These are phyloP conservation scores for Xiphorhynchus elegans DNA, from an alignment of 2,113 vertebrate genomes.

Conservation along the genomic window DNA sequence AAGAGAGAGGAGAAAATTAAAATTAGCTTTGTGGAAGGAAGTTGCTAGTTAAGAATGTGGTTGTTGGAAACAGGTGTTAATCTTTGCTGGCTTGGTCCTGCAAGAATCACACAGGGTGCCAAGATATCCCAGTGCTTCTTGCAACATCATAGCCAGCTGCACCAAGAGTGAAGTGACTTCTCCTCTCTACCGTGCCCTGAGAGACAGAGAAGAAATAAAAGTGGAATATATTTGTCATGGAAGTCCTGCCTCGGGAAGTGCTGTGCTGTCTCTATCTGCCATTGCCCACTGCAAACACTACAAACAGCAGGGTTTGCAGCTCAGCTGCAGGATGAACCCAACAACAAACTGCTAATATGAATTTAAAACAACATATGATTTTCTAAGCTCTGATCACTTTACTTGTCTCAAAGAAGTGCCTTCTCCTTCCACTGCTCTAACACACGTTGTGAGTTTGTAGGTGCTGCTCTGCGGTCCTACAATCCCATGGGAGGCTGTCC, in stretches of 20 bases:
- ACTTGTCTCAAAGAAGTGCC: not conserved
- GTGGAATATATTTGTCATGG: not conserved
- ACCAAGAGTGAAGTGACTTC: not conserved
- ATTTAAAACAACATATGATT: accelerated
- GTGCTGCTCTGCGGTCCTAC: accelerated
- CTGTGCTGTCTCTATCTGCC: not conserved
- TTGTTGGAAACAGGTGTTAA: conserved; percentile 41
- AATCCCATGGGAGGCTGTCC: accelerated
- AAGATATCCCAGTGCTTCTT: not conserved
- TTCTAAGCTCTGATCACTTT: not conserved
- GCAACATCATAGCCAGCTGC: not conserved
- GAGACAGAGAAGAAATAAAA: not conserved
- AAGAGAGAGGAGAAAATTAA: not conserved
- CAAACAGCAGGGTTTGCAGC: not conserved
- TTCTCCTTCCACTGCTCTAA: not conserved
- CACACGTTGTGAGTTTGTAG: accelerated
- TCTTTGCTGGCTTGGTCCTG: conserved; percentile 1
- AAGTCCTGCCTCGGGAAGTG: not conserved
- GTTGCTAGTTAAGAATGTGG: not conserved
- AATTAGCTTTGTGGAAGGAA: conserved; percentile 17
- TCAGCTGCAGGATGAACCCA: not conserved
- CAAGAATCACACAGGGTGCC: not conserved
- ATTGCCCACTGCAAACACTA: not conserved
- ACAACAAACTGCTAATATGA: not conserved
- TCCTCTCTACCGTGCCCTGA: not conserved